These are phyloP conservation scores for Adoxophyes honmai DNA, from an alignment of 1,140 invertebrate species.

Conservation along the genomic window DNA sequence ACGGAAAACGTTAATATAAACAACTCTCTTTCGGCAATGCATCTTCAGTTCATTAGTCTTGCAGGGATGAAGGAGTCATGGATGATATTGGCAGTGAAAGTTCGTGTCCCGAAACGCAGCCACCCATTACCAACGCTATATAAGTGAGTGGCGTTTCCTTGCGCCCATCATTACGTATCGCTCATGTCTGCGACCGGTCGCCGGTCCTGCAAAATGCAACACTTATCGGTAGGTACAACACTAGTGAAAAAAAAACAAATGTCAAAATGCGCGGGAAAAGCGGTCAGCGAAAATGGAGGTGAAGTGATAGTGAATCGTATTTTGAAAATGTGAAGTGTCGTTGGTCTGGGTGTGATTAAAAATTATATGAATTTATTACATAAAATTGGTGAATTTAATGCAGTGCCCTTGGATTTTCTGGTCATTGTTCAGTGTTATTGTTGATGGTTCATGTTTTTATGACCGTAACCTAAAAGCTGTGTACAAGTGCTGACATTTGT, in stretches of 20 bases:
- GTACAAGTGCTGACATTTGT: too few relatives aligned
- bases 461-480: too few relatives aligned
- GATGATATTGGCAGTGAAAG: constrained; percentile 64
- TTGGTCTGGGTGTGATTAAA: too few relatives aligned
- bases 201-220: constrained; percentile 62
- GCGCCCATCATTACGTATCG: constrained; percentile 51
- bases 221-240: constrained; percentile 67
- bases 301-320: constrained; percentile 14
- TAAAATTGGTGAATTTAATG: too few relatives aligned
- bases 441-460: too few relatives aligned
- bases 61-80: neutral
- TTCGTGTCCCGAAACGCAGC: constrained; percentile 44
- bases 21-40: neutral
- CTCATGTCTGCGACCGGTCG: constrained; percentile 47
- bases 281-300: neutral
- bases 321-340: constrained; percentile 19
- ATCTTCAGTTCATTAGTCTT: neutral
- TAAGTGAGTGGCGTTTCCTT: constrained; percentile 62
- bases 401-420: too few relatives aligned
- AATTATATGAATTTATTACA: too few relatives aligned
- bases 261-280: constrained; percentile 9
- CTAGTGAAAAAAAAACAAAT: constrained; percentile 18
- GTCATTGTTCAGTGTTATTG: too few relatives aligned
- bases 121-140: constrained; percentile 63
- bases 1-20: neutral